Conservation (phyloP, 2,888 invertebrate species). For the Oasisia sp. region DNA sequence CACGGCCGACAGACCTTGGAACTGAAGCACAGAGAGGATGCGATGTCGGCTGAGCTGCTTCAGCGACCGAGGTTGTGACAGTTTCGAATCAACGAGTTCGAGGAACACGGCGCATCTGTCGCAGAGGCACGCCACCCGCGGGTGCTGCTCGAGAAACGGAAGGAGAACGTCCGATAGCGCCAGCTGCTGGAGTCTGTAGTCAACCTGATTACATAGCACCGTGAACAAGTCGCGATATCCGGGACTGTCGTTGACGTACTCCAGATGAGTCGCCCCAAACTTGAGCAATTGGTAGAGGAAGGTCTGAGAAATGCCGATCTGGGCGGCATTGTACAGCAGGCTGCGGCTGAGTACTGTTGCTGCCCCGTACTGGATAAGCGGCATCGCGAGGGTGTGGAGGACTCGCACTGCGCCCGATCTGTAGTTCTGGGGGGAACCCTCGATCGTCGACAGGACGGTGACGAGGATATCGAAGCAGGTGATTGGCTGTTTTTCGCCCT, state of each 20-base stretch:
- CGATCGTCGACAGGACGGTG: slow-evolving; percentile 25
- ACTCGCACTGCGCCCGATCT: slow-evolving; percentile 27
- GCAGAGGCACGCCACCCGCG: slow-evolving; percentile 21
- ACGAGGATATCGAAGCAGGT: slow-evolving; percentile 35
- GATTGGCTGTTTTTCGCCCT: background rate
- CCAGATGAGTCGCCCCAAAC: slow-evolving; percentile 37
- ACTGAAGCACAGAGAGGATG: slow-evolving; percentile 18
- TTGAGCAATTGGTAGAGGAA: slow-evolving; percentile 37
- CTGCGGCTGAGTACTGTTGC: slow-evolving; percentile 32
- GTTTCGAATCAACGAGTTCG: slow-evolving; percentile 19
- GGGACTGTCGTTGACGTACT: slow-evolving; percentile 28
- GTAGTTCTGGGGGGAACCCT: slow-evolving; percentile 23
- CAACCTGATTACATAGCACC: slow-evolving; percentile 26
- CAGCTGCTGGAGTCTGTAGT: slow-evolving; percentile 18
- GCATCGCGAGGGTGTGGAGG: slow-evolving; percentile 20
- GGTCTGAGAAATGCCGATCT: slow-evolving; percentile 20
- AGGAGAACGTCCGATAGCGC: slow-evolving; percentile 30
- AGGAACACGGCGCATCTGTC: slow-evolving; percentile 28
- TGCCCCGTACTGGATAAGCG: slow-evolving; percentile 35
- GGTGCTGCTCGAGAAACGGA: slow-evolving; percentile 23
- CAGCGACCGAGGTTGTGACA: slow-evolving; percentile 28
- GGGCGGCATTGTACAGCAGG: slow-evolving; percentile 27
- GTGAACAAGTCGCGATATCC: slow-evolving; percentile 27
- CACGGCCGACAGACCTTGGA: background rate
- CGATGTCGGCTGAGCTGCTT: slow-evolving; percentile 32